Conservation (phyloP, 1,140 invertebrate genomes). For the Aphis gossypii region DNA sequence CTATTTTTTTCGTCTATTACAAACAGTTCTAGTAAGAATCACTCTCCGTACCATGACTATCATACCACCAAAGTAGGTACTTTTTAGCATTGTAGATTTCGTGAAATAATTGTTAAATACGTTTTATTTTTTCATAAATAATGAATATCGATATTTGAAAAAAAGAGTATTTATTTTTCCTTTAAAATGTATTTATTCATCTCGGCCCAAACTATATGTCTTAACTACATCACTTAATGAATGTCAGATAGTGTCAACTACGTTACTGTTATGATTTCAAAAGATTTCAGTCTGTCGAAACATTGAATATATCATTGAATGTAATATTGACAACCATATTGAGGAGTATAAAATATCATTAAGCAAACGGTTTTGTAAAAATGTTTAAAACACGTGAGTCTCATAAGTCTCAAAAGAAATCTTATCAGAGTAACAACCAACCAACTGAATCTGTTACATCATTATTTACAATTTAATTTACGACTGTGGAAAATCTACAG, state of each 20-base stretch:
- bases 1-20: neutral
- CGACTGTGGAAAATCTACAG: neutral
- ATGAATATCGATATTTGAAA: neutral
- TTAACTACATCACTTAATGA: neutral
- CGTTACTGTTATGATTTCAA: neutral
- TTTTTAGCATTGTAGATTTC: neutral
- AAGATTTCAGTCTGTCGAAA: neutral
- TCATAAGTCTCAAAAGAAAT: neutral
- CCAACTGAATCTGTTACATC: neutral
- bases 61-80: neutral
- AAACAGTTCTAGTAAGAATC: neutral
- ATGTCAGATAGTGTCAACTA: neutral
- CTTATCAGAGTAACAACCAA: neutral
- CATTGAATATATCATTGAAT: neutral
- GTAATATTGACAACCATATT: neutral
- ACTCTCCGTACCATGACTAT: neutral
- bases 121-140: neutral
- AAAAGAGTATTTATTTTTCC: neutral
- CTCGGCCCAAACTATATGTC: neutral
- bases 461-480: slow-evolving; percentile 12
- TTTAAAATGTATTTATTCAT: neutral
- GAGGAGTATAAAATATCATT: neutral
- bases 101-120: neutral
- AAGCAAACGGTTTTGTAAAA: neutral
- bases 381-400: neutral